phyloP scores from a whole-genome alignment of 2,888 invertebrate species.

The Listrodromus nycthemerus region DNA sequence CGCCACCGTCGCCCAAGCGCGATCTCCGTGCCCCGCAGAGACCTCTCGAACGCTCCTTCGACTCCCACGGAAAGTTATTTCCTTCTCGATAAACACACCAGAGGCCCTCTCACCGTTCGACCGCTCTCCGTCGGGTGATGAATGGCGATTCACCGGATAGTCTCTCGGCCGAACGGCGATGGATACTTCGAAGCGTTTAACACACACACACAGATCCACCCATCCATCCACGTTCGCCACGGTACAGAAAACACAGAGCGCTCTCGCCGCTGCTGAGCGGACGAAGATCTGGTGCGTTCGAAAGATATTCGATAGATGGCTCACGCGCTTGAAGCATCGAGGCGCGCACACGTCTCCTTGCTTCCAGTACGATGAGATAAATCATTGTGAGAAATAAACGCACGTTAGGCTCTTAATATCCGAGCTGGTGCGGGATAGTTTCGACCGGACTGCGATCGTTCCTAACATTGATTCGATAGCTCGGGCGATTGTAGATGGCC shows the following conservation, averaged over 20 bases:
- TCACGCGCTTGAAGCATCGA: slow-evolving; percentile 29
- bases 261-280: not conserved
- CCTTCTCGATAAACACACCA: slow-evolving; percentile 57
- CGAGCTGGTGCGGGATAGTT: slow-evolving; percentile 49
- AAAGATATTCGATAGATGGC: slow-evolving; percentile 40
- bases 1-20: slow-evolving; percentile 36
- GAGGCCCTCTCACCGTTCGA: slow-evolving; percentile 17
- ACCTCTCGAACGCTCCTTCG: slow-evolving; percentile 38
- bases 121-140: slow-evolving; percentile 30
- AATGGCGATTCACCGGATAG: slow-evolving; percentile 54
- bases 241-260: not conserved
- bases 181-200: not conserved
- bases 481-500: slow-evolving; percentile 42
- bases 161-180: slow-evolving; percentile 28
- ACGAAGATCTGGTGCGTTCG: slow-evolving; percentile 41
- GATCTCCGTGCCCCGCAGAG: slow-evolving; percentile 2
- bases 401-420: slow-evolving; percentile 60
- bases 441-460: slow-evolving; percentile 51
- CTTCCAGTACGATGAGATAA: slow-evolving; percentile 41
- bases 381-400: slow-evolving; percentile 55
- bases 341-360: slow-evolving; percentile 14
- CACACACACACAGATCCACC: not conserved
- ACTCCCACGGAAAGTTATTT: slow-evolving; percentile 71
- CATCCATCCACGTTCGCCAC: not conserved
- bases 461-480: slow-evolving; percentile 60